Base-by-base conservation (phyloP, 2,888 invertebrate genomes). In the Slavum lentiscoides region DNA sequence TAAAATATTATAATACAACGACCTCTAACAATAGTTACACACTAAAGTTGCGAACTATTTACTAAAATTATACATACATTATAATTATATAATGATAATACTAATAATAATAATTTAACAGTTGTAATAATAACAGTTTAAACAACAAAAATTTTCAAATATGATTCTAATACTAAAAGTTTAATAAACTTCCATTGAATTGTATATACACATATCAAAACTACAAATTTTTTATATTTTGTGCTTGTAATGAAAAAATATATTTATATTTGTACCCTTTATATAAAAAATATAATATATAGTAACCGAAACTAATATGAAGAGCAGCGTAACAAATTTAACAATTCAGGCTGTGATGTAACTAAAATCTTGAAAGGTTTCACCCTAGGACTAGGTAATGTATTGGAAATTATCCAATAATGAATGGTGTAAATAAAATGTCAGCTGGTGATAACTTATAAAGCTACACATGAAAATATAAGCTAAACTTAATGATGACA, bases 291-390 rank as follows among this genome's bases (percentile, higher is more conserved):
- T 21, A 67, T 67, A 23, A 55, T 66, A 74, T 23, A 61, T 21
- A 62, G 49, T 8, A 62, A 69, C 53, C 17, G 23, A 37, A 69
- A 62, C n/a, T 37, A 69, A 69, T 61, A 59, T 13, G 7, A 68
- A 76, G 7, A 69, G 17, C 17, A 69, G 17, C 9, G n/a, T 53
- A 77, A 69, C 53, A 53, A 21, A 69, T 69, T 69, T 68, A 37
- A 69, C 17, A 62, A 62, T 53, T 77, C 49, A 53, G 30, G 62
- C 76, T 43, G 21, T 77, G 69, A 53, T 77, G 77, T 77, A 69
- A 77, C 69, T 3, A 37, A 37, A 15, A 61, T 62, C 37, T 77
- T 77, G n/a, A 69, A 77, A 69, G 77, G 77, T 77, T 77, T 77
- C 77, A 77, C 77, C 5, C 37, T 7, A 21, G 1, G 19, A n/a